These are phyloP conservation scores for Fistularia tabacaria DNA, from an alignment of 2,797 vertebrate species.

Conservation along the genomic window DNA sequence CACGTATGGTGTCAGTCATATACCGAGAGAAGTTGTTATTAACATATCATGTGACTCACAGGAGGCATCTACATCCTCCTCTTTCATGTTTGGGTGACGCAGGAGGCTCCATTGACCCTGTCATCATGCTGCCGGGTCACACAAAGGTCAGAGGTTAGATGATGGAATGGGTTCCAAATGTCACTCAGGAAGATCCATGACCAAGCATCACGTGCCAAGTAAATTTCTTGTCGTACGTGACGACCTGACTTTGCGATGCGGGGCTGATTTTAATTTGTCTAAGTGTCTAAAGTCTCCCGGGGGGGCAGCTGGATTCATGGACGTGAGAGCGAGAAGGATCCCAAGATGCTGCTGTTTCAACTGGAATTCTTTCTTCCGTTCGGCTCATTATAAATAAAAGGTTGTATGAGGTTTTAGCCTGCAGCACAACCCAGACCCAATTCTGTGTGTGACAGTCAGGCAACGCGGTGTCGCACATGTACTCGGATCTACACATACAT, in stretches of 20 bases:
- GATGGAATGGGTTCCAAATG: conserved; percentile 45
- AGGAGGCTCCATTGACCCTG: conserved; percentile 22
- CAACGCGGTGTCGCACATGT: conserved; percentile 52
- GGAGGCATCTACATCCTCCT: conserved; percentile 8
- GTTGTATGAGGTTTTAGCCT: conserved; percentile 55
- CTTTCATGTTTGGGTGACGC: conserved; percentile 7
- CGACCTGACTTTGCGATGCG: conserved; percentile 5
- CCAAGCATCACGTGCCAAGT: conserved; percentile 14
- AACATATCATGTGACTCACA: conserved; percentile 13
- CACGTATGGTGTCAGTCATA: too few species aligned
- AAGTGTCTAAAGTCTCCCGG: conserved; percentile 34
- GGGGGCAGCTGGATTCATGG: conserved; percentile 31
- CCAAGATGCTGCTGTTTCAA: conserved; percentile 38
- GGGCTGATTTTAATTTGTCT: conserved; percentile 43
- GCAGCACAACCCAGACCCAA: conserved; percentile 63
- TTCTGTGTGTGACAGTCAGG: conserved; percentile 60
- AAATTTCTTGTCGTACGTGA: conserved; percentile 13
- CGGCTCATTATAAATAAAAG: conserved; percentile 55
- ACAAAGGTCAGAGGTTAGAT: conserved; percentile 50
- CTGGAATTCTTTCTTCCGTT: conserved; percentile 45
- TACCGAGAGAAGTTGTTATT: too few species aligned
- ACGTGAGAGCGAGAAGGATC: conserved; percentile 49
- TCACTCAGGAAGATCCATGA: conserved; percentile 34
- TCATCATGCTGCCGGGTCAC: conserved; percentile 40
- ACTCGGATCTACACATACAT: conserved; percentile 45